Base-by-base conservation (phyloP, 53 echinoderm and acorn worm genomes). In the Patiria pectinifera region DNA sequence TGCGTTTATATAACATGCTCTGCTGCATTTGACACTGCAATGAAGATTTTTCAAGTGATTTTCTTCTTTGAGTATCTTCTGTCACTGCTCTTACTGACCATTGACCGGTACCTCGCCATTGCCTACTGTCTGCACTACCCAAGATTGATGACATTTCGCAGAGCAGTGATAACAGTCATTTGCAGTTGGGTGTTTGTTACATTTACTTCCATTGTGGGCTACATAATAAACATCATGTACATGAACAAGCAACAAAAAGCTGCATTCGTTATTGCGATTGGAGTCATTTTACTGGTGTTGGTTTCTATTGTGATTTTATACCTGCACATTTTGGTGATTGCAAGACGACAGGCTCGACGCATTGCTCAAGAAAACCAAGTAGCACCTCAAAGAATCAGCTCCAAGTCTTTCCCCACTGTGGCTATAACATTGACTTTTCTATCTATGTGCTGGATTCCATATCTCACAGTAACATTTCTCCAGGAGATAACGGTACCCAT, bases 91-190 rank as follows among this genome's bases (percentile, higher is more conserved):
- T 19, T 87, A 10, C 75, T 87, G 87, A 87, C 76, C 0, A 59
- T 87, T 19, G 87, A 87, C 74, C 87, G 87, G 74, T 87, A 87
- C 87, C 44, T 72, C 24, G 87, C 87, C 26, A 59, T 87, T 11
- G 35, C 58, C 58, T 76, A 35, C 58, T 72, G 75, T 87, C 87
- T 87, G 8, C 87, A 74, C 24, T 87, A 87, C 35, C 76, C 43
- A 1, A 75, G 87, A 45, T 13, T 74, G 75, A 76, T 87, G 74
- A 75, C 87, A 2, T 23, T 87, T 19, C 48, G 53, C 9, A 71
- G 76, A 15, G 21, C 87, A 74, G 4, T 11, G 35, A 4, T 49
- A 12, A 12, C 58, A 10, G 87, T 87, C 0, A 21, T 12, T 0
- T 59, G 58, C 2, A 76, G 25, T n/a, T 76, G 76, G 76, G 44